A percentile compares a stretch with the other conserved stretches of the same genome.
phyloP scores from a whole-genome alignment of 2,113 vertebrate species.

The Catharus fuscescens region DNA sequence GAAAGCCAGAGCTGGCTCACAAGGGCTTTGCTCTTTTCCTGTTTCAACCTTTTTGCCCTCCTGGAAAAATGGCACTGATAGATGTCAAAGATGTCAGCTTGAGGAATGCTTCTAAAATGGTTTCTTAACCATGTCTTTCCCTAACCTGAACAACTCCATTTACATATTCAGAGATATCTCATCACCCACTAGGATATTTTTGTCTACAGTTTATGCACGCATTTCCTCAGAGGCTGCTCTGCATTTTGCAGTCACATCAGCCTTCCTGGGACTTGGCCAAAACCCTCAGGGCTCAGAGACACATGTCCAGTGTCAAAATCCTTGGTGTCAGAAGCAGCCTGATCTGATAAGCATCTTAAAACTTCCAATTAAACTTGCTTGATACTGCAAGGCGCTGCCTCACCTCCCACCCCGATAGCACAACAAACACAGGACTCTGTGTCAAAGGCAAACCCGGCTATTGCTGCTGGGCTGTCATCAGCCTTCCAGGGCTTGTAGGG shows the following conservation, averaged over 20 bases:
- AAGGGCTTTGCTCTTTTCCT: neutral
- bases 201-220: neutral
- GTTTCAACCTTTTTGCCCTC: neutral
- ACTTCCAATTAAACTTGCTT: neutral
- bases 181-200: neutral
- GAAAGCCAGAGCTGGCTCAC: neutral
- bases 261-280: neutral
- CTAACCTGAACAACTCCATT: neutral
- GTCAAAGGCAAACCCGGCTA: neutral
- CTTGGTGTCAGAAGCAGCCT: neutral
- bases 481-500: neutral
- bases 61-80: neutral
- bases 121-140: neutral
- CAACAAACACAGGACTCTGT: neutral
- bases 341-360: neutral
- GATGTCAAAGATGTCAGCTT: neutral
- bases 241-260: neutral
- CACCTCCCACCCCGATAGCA: neutral
- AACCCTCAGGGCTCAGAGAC: neutral
- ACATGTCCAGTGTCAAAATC: neutral
- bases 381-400: neutral
- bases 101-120: neutral
- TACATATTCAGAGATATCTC: neutral
- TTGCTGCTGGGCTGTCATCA: neutral
- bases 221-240: conserved; percentile 14